These are phyloP conservation scores for Trichogramma evanescens DNA, from an alignment of 2,888 invertebrate species.

Conservation along the genomic window DNA sequence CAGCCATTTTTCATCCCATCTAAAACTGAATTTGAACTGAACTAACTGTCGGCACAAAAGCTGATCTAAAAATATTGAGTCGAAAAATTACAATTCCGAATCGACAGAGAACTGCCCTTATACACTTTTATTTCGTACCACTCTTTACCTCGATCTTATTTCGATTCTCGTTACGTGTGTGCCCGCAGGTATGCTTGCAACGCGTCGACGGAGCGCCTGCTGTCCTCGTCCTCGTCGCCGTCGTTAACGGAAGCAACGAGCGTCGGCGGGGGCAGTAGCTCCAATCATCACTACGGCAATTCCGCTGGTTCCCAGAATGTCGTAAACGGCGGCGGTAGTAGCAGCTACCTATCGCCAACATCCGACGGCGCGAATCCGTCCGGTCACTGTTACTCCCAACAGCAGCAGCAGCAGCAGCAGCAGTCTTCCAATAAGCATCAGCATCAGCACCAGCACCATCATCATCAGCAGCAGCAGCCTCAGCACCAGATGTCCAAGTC, in stretches of 20 bases:
- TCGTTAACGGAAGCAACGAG: conserved; percentile 36
- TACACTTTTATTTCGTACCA: too few relatives aligned
- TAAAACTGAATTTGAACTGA: too few relatives aligned
- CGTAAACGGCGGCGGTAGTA: too few relatives aligned
- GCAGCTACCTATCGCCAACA: conserved; percentile 28
- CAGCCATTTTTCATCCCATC: background rate
- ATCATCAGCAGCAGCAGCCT: conserved; percentile 21
- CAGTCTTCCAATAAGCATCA: conserved; percentile 6
- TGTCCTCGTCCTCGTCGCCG: conserved; percentile 38
- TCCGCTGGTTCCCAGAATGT: conserved; percentile 6
- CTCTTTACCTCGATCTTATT: too few relatives aligned
- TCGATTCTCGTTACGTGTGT: too few relatives aligned
- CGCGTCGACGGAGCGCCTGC: conserved; percentile 39
- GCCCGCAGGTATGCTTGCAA: conserved; percentile 27
- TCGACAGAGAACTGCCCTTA: too few relatives aligned
- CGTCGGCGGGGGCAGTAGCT: conserved; percentile 23
- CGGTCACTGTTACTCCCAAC: conserved; percentile 23
- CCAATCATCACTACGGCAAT: conserved; percentile 31
- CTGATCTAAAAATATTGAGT: too few relatives aligned
- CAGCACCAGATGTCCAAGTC: conserved; percentile 39
- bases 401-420: conserved; percentile 22
- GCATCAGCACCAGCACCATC: conserved; percentile 23
- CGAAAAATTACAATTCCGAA: too few relatives aligned
- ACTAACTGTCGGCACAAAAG: too few relatives aligned
- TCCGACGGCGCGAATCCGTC: conserved; percentile 25